phyloP scores from a whole-genome alignment of 2,888 invertebrate species.

The Ischnus inquisitorius region DNA sequence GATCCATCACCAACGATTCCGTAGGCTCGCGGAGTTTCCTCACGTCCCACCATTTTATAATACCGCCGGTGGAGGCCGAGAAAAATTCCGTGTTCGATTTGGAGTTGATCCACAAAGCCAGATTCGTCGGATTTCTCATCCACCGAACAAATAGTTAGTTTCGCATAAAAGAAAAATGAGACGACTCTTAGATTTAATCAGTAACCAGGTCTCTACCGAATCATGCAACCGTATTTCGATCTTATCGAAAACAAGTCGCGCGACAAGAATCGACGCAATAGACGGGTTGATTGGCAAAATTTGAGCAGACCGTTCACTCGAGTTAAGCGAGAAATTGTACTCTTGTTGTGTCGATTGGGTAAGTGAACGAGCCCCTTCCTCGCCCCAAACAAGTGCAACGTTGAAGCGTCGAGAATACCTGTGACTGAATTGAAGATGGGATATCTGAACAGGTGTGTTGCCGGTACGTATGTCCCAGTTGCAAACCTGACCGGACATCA shows the following conservation, averaged over 20 bases:
- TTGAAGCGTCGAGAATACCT: slow-evolving; percentile 71
- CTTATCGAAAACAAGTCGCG: background rate
- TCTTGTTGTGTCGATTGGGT: background rate
- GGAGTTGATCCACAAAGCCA: slow-evolving; percentile 95
- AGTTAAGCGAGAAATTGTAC: slow-evolving; percentile 20
- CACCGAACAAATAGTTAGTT: background rate
- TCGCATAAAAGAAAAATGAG: background rate
- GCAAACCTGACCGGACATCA: slow-evolving; percentile 91
- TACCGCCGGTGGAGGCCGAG: slow-evolving; percentile 95
- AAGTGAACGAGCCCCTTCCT: background rate
- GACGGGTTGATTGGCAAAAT: background rate
- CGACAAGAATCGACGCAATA: too few relatives aligned
- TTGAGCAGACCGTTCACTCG: background rate
- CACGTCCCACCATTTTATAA: slow-evolving; percentile 95
- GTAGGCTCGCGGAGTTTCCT: slow-evolving; percentile 90
- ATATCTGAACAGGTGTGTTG: slow-evolving; percentile 74
- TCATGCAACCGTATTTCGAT: background rate
- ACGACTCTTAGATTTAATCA: background rate
- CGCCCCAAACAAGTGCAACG: background rate
- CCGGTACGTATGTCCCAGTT: slow-evolving; percentile 80
- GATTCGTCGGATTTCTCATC: slow-evolving; percentile 77
- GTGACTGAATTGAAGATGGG: slow-evolving; percentile 78
- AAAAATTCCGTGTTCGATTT: slow-evolving; percentile 98
- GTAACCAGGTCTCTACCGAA: background rate
- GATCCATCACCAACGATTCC: slow-evolving; percentile 90